Percentiles rank a stretch among this genome's conserved stretches.
These are phyloP conservation scores for Amphibalanus amphitrite DNA, from an alignment of 1,140 invertebrate genomes.

Conservation along the genomic window DNA sequence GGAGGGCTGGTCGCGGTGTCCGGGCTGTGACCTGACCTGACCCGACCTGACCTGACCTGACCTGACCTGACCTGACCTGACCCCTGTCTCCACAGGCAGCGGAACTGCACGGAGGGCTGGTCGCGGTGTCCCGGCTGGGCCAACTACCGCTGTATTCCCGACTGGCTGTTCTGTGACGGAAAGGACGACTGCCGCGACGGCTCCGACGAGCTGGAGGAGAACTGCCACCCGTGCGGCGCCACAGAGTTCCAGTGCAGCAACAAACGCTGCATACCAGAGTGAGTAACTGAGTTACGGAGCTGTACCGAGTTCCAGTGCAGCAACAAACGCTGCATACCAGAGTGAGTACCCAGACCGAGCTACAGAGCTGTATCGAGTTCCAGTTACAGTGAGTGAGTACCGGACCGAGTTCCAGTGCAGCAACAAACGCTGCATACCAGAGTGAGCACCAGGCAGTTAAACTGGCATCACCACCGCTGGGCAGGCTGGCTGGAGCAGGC, in stretches of 20 bases:
- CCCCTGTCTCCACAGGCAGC: constrained; percentile 30
- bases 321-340: constrained; percentile 82
- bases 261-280: constrained; percentile 75
- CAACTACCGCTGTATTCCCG: constrained; percentile 83
- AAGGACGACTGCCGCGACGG: constrained; percentile 74
- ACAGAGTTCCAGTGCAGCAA: constrained; percentile 83
- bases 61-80: not conserved
- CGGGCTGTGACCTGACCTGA: constrained; percentile 3
- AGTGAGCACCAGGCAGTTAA: too few species aligned
- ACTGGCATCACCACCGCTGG: too few species aligned
- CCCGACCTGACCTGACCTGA: constrained; percentile 6
- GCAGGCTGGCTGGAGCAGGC: too few species aligned
- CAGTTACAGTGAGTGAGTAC: too few species aligned
- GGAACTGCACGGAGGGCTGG: constrained; percentile 82
- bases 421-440: too few species aligned
- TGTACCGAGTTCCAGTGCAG: too few species aligned
- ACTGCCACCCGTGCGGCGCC: constrained; percentile 70
- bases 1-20: too few species aligned
- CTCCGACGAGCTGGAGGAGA: constrained; percentile 70
- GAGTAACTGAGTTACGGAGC: constrained; percentile 20
- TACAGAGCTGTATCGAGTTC: too few species aligned
- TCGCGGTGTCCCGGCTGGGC: constrained; percentile 64
- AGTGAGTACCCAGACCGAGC: constrained; percentile 26
- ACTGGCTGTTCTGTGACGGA: constrained; percentile 88
- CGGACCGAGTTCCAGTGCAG: too few species aligned